Conservation (phyloP, 2,797 vertebrate genomes). For the Odontamblyopus rebecca region DNA sequence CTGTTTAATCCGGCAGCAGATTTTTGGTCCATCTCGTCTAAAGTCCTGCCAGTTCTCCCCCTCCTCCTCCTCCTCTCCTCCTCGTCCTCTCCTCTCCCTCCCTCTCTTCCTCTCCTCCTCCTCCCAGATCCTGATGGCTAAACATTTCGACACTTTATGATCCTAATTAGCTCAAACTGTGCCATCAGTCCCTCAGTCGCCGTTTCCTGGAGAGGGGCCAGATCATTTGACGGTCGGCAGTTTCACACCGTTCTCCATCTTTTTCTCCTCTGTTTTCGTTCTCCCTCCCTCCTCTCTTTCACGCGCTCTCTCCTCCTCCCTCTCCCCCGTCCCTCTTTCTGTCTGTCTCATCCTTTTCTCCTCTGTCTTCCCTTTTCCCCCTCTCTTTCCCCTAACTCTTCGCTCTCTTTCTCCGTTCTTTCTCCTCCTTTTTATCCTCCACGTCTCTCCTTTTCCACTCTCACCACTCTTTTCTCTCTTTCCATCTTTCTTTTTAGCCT, state of each 20-base stretch:
- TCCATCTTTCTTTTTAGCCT: not conserved
- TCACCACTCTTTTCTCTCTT: not conserved
- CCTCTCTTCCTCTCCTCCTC: slow-evolving; percentile 20
- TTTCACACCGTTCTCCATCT: slow-evolving; percentile 33
- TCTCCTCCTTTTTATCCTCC: not conserved
- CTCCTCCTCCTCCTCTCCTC: slow-evolving; percentile 8
- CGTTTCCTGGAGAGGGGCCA: slow-evolving; percentile 68
- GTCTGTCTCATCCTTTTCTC: not conserved
- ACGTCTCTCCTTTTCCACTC: too few relatives aligned
- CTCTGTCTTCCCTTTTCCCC: too few relatives aligned
- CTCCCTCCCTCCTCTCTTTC: not conserved
- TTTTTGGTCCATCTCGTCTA: slow-evolving; percentile 30
- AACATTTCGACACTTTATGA: slow-evolving; percentile 74
- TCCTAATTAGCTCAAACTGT: slow-evolving; percentile 76
- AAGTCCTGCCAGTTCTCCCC: slow-evolving; percentile 50
- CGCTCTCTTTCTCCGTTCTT: not conserved
- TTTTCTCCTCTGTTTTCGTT: slow-evolving; percentile 21
- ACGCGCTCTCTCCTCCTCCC: not conserved
- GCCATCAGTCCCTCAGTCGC: slow-evolving; percentile 72
- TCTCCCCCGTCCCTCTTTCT: not conserved
- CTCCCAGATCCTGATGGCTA: slow-evolving; percentile 60
- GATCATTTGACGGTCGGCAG: slow-evolving; percentile 62
- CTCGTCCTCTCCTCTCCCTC: slow-evolving; percentile 26
- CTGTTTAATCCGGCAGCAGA: slow-evolving; percentile 14
- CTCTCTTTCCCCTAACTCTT: too few relatives aligned